phyloP scores from a whole-genome alignment of 2,113 vertebrate genomes.

The Pyxicephalus adspersus region DNA sequence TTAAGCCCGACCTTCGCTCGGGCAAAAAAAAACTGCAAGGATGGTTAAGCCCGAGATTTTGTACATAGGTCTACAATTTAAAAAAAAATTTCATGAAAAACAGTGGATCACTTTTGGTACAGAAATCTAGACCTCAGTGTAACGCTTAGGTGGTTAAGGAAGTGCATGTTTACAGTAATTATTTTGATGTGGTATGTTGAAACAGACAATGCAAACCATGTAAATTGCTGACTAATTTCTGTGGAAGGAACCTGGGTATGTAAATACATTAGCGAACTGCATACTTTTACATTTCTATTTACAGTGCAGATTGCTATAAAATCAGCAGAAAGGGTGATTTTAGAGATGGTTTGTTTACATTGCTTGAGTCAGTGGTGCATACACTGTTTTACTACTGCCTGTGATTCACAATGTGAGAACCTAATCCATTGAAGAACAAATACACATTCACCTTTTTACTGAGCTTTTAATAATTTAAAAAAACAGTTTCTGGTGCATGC shows the following conservation, averaged over 20 bases:
- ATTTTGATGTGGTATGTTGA: background rate
- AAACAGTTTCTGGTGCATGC: no score
- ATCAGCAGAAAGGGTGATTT: background rate
- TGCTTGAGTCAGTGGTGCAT: constrained; percentile 19
- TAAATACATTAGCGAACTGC: constrained; percentile 1
- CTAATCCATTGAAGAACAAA: no score
- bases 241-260: background rate
- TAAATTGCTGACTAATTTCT: background rate
- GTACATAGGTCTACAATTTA: no score
- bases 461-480: no score
- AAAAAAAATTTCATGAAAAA: no score
- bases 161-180: background rate
- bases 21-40: no score
- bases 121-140: no score
- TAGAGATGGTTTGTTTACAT: constrained; percentile 40
- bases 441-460: no score
- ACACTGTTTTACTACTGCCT: constrained; percentile 26
- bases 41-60: no score
- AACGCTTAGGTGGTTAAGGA: no score
- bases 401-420: constrained; percentile 38
- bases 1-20: no score
- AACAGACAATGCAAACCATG: background rate
- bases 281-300: constrained; percentile 1
- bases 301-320: background rate
- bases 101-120: no score